phyloP scores from a whole-genome alignment of 1,140 invertebrate species.

The Sinonovacula constricta region DNA sequence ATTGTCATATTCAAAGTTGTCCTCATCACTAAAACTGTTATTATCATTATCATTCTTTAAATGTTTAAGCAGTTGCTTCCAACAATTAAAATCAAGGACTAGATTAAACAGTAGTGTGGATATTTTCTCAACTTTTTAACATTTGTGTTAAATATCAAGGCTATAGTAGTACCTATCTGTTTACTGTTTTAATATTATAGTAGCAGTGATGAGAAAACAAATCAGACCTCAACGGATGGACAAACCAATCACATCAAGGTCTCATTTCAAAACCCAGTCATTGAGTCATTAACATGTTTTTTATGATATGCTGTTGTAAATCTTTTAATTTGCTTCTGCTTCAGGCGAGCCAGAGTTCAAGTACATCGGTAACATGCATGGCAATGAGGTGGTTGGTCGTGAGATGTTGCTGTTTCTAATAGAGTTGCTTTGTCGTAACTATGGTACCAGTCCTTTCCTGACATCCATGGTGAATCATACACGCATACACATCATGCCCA shows the following conservation, averaged over 20 bases:
- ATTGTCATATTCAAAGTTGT: too few relatives aligned
- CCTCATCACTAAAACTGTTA: too few relatives aligned
- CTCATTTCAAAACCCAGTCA: neutral
- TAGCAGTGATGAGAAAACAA: too few relatives aligned
- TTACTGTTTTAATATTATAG: too few relatives aligned
- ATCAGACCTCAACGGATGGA: too few relatives aligned
- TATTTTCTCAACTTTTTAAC: too few relatives aligned
- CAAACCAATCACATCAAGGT: neutral
- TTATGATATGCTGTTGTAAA: neutral
- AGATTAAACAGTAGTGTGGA: too few relatives aligned
- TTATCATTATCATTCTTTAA: too few relatives aligned
- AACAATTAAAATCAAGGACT: too few relatives aligned
- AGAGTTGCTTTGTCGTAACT: slow-evolving; percentile 86
- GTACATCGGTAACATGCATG: slow-evolving; percentile 95
- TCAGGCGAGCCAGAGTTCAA: slow-evolving; percentile 82
- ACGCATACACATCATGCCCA: slow-evolving; percentile 91
- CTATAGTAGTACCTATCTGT: too few relatives aligned
- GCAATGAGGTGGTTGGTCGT: slow-evolving; percentile 92
- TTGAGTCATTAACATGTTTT: slow-evolving; percentile 4
- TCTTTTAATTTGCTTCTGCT: slow-evolving; percentile 20
- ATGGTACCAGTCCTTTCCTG: slow-evolving; percentile 83
- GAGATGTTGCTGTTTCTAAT: slow-evolving; percentile 86
- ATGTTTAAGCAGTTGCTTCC: too few relatives aligned
- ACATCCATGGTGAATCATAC: slow-evolving; percentile 86
- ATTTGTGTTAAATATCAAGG: too few relatives aligned